A percentile compares a stretch with the other conserved stretches of the same genome.
These are phyloP conservation scores for Chaenogobius annularis DNA, from an alignment of 2,113 vertebrate species.

Conservation along the genomic window DNA sequence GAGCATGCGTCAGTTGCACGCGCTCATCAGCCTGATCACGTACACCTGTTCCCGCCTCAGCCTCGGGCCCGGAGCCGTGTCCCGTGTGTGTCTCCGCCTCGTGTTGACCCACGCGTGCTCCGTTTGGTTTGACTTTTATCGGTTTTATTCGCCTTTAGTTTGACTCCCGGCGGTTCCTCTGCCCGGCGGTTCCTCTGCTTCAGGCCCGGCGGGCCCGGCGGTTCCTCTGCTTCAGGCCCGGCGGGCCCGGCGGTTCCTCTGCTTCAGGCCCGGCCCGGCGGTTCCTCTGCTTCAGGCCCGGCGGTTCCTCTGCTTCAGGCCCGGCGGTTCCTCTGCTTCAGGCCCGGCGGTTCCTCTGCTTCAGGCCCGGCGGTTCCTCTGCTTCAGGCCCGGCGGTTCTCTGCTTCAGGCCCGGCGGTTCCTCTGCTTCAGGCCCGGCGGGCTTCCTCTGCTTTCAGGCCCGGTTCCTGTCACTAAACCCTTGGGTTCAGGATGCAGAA, in stretches of 20 bases:
- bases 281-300: no score
- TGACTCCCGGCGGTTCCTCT: no score
- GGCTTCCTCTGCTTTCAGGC: background rate
- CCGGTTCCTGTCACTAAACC: background rate
- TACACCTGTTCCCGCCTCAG: background rate
- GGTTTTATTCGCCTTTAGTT: no score
- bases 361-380: no score
- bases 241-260: background rate
- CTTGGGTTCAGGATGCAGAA: constrained; percentile 82
- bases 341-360: background rate
- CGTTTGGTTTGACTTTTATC: no score
- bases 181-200: no score
- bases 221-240: no score
- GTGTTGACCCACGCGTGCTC: no score
- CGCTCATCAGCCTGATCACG: constrained; percentile 2
- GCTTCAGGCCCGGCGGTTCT: background rate
- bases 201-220: no score
- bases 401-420: background rate
- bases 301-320: no score
- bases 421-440: background rate
- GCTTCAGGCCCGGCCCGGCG: no score
- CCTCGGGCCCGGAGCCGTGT: background rate
- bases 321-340: no score
- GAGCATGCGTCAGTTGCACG: background rate
- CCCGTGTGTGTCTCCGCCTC: background rate